These are phyloP conservation scores for Goniozus legneri DNA, from an alignment of 1,140 invertebrate species.

Conservation along the genomic window DNA sequence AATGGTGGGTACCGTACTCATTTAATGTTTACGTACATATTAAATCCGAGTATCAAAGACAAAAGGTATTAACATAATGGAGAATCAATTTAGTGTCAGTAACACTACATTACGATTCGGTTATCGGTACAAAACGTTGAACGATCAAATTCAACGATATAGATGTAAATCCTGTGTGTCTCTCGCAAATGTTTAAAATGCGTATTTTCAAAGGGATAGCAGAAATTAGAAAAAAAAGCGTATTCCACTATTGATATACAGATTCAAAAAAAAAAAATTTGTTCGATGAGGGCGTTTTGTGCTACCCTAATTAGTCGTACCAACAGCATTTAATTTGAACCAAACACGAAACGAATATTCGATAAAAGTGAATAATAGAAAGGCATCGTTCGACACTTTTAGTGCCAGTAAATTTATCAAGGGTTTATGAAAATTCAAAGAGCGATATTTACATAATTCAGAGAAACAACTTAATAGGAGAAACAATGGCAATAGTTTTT, in stretches of 20 bases:
- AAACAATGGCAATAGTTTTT: no score
- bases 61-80: no score
- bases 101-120: no score
- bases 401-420: background rate
- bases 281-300: background rate
- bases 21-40: no score
- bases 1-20: no score
- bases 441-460: no score
- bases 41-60: no score
- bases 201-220: constrained; percentile 44
- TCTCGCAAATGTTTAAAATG: constrained; percentile 34
- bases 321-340: constrained; percentile 49
- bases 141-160: no score
- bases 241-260: background rate
- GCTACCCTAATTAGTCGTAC: constrained; percentile 43
- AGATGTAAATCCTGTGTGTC: constrained; percentile 26
- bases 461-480: no score
- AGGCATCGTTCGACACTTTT: background rate
- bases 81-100: no score
- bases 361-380: constrained; percentile 14
- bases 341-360: constrained; percentile 10
- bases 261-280: background rate
- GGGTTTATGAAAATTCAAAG: constrained; percentile 47
- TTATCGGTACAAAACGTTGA: no score
- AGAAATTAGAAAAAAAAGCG: constrained; percentile 11